A percentile compares a stretch with the other conserved stretches of the same genome.
These are phyloP conservation scores for Rhyacichthys aspro DNA, from an alignment of 2,797 vertebrate genomes.

Conservation along the genomic window DNA sequence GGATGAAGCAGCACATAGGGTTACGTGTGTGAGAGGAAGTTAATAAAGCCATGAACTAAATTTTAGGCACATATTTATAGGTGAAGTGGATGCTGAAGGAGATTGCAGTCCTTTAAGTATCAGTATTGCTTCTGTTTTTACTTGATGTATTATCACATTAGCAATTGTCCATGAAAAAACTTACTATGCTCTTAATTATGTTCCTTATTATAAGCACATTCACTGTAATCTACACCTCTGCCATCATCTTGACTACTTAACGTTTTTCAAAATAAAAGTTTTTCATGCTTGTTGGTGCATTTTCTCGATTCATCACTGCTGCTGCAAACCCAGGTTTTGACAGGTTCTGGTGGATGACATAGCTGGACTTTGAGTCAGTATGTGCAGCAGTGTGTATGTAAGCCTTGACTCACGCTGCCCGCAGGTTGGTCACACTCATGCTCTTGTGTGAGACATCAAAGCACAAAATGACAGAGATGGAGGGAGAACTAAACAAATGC, in stretches of 20 bases:
- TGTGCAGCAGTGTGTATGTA: slow-evolving; percentile 8
- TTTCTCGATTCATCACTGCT: too few relatives aligned
- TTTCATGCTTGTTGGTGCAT: too few relatives aligned
- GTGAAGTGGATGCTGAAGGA: not conserved
- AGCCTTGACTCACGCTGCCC: slow-evolving; percentile 38
- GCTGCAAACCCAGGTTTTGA: too few relatives aligned
- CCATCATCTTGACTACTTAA: too few relatives aligned
- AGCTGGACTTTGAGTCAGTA: slow-evolving; percentile 44
- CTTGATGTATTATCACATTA: too few relatives aligned
- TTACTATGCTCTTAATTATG: too few relatives aligned
- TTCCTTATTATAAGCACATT: too few relatives aligned
- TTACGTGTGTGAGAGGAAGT: slow-evolving; percentile 36
- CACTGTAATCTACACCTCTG: too few relatives aligned
- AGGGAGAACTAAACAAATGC: slow-evolving; percentile 57
- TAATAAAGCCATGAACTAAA: slow-evolving; percentile 4
- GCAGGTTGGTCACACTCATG: slow-evolving; percentile 59
- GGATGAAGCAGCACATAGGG: slow-evolving; percentile 57
- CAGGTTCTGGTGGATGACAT: slow-evolving; percentile 4
- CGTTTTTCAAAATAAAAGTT: too few relatives aligned
- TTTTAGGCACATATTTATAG: slow-evolving; percentile 8
- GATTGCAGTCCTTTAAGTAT: slow-evolving; percentile 19
- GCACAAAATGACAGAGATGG: slow-evolving; percentile 55
- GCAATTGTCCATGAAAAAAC: too few relatives aligned
- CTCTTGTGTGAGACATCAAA: slow-evolving; percentile 64
- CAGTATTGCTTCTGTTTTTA: too few relatives aligned